Evolutionary conservation across 2,797 vertebrate species (phyloP), one percentile per base, ranked within the genome.

Genomic region (Semotilus atromaculatus): DNA sequence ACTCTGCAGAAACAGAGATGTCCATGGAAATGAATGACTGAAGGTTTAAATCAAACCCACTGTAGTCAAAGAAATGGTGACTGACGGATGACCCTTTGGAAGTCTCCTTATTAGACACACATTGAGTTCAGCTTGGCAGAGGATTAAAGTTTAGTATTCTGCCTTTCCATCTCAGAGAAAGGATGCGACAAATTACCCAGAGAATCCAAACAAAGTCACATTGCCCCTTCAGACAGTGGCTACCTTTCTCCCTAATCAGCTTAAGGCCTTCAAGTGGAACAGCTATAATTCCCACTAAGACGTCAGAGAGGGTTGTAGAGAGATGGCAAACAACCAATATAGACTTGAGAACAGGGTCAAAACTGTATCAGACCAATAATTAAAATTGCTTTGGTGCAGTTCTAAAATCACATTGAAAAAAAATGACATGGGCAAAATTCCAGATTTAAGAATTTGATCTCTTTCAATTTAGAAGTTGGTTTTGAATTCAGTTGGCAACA

Each of bases 161-260:
- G 88, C 88, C 91, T 90, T 91, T 90, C 88, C 84, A 90, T 82
- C 75, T 86, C 86, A 72, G 88, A 84, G 75, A 43, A 83, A 85
- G 76, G 88, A 86, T 89, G 90, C 92, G 23, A 13, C 55, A 80
- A 94, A 94, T 93, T 93, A 94, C 91, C 90, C 55, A 48, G 55
- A 88, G 85, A 90, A 85, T 80, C 87, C 29, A 85, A 90, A 92
- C 91, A 93, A 92, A 91, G 91, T 82, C 90, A 87, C 84, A 62
- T 8, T 90, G 92, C 93, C 92, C 91, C 89, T 76, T 89, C 85
- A 88, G 87, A 87, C 83, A 88, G 80, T 82, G 19, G 64, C 89
- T 90, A 88, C 90, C 92, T 89, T 93, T 89, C 90, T 86, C 87
- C 64, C 84, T 92, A 92, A 94, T 94, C 91, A 92, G 88, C 83